Evolutionary conservation across 2,888 invertebrate genomes (phyloP).

Genomic region (Romanomermis culicivorax): DNA sequence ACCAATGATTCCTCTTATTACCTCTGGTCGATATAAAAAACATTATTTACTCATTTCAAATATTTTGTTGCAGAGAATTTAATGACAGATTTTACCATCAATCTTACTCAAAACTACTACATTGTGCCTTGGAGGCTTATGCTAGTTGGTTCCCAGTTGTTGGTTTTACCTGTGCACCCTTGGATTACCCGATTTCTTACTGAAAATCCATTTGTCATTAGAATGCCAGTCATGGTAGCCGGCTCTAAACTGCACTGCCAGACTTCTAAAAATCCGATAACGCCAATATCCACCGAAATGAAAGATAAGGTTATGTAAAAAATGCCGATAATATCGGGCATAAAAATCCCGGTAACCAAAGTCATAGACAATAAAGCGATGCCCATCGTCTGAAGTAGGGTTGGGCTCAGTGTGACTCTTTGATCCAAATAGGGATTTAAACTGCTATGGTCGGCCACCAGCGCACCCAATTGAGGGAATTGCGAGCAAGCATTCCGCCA

Average conservation of each 20-base stretch:
- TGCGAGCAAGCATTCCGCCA: background rate
- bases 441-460: background rate
- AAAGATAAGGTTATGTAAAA: conserved; percentile 86
- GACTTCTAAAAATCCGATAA: conserved; percentile 80
- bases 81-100: no score
- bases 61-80: no score
- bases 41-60: no score
- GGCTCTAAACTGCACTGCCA: conserved; percentile 61
- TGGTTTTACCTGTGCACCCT: no score
- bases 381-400: background rate
- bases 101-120: no score
- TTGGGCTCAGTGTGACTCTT: background rate
- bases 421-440: background rate
- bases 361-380: conserved; percentile 51
- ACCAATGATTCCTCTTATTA: no score
- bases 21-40: no score
- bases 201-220: conserved; percentile 90
- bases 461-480: background rate
- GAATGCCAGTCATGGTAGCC: conserved; percentile 59
- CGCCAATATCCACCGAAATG: conserved; percentile 73
- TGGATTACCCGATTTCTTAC: no score
- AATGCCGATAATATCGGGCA: conserved; percentile 70
- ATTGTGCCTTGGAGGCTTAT: no score
- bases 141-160: no score
- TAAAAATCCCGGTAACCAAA: conserved; percentile 73